Evolutionary conservation across 2,888 invertebrate genomes (phyloP).

Genomic region (Tachina fera): DNA sequence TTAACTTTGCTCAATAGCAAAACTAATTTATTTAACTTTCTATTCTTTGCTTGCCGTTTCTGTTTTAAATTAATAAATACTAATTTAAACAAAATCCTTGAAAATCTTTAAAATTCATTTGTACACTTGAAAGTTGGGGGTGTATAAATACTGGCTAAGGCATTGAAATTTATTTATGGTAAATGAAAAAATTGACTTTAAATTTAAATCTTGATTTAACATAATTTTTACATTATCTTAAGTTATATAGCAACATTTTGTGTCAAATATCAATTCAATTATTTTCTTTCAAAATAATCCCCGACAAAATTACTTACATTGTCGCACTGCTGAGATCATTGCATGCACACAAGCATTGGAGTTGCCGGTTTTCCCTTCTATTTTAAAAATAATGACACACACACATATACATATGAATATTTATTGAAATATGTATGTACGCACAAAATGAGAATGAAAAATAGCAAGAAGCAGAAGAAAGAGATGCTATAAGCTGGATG

Average conservation of each 20-base stretch:
- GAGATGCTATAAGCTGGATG: conserved; percentile 66
- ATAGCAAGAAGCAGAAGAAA: background rate
- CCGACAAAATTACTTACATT: conserved; percentile 23
- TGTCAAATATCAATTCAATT: conserved; percentile 69
- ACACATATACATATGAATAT: background rate
- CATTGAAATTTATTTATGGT: background rate
- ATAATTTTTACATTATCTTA: conserved; percentile 67
- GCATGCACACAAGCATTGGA: background rate
- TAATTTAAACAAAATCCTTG: conserved; percentile 76
- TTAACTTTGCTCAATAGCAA: too few relatives aligned
- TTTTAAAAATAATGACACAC: conserved; percentile 39
- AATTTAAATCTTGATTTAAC: conserved; percentile 62
- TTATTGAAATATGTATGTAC: background rate
- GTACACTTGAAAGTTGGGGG: background rate
- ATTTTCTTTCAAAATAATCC: conserved; percentile 54
- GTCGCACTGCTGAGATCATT: background rate
- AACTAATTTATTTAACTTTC: too few relatives aligned
- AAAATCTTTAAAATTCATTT: conserved; percentile 51
- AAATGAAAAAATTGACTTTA: conserved; percentile 47
- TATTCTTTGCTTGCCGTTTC: too few relatives aligned
- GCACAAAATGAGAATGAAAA: background rate
- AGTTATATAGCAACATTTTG: conserved; percentile 43
- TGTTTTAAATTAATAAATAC: too few relatives aligned
- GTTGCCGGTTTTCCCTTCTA: background rate
- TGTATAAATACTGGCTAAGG: background rate